Base-by-base conservation (phyloP, 2,113 vertebrate species). In the Microtus montanus region DNA sequence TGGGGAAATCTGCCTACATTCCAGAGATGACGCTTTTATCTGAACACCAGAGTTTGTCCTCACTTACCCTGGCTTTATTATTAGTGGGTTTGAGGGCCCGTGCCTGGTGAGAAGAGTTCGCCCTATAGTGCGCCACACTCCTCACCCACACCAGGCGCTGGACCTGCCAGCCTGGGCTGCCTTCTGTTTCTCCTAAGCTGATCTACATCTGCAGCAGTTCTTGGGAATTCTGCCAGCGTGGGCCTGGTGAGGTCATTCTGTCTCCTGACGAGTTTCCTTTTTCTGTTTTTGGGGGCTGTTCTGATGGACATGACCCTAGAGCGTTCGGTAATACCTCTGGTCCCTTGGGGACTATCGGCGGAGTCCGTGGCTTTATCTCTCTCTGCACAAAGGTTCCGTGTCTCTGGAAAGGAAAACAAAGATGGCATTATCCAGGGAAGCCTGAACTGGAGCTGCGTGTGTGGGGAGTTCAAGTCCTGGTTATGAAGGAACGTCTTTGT, bases 311-410 rank as follows among this genome's bases (percentile, higher is more conserved):
- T 87, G 97, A 95, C 97, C 97, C 98, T 89, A 73, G 89, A 93
- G 97, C 19, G 13, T 95, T 98, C 52, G n/a, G 97, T 98, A 98
- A 98, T 95, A 94, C 92, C 95, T 97, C 93, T 89, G 97, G 95
- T 98, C 98, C 98, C 95, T 95, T 85, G 93, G 98, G 97, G 98
- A 88, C 97, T 95, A 70, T 85, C 41, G 92, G 96, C 95, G 94
- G 94, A 79, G 96, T 98, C 44, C n/a, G 96, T 96, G 98, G 97
- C 96, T 98, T 98, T 98, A 98, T 98, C 97, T 98, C 97, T 84
- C 90, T 97, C 95, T 98, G 98, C 97, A 98, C 97, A 98, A 98
- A 98, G 96, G 97, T 96, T 98, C 98, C 98, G 63, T 98, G 98
- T 98, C 95, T 0, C 98, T 98, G 98, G 95, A 97, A 98, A 97